Percentiles rank a stretch among this genome's conserved stretches.
These are phyloP conservation scores for Tanypteryx hageni DNA, from an alignment of 2,888 invertebrate species.

Conservation along the genomic window DNA sequence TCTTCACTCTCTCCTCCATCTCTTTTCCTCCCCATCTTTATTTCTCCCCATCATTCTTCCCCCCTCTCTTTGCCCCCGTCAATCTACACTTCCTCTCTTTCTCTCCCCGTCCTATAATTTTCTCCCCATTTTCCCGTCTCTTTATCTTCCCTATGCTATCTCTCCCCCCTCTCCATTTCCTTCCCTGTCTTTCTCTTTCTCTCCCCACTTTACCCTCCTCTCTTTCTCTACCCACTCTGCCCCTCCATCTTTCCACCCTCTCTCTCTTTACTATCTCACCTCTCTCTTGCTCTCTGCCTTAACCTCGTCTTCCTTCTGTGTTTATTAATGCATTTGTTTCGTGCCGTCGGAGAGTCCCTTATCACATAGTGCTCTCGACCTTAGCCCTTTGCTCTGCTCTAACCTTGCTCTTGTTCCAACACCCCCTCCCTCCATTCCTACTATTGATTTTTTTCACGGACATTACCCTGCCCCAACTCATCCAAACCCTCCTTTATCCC, in stretches of 20 bases:
- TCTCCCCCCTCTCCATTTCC: neutral
- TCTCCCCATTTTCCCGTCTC: neutral
- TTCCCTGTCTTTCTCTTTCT: neutral
- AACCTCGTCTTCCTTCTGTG: neutral
- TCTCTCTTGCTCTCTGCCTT: neutral
- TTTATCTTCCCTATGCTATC: neutral
- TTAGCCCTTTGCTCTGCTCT: neutral
- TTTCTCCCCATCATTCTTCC: neutral
- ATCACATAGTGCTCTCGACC: neutral
- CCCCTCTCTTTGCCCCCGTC: too few relatives aligned
- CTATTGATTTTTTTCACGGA: neutral
- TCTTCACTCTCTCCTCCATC: too few relatives aligned
- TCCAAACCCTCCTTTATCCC: too few relatives aligned
- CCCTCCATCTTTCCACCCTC: too few relatives aligned
- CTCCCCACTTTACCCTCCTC: too few relatives aligned
- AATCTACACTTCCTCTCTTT: neutral
- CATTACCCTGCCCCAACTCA: neutral
- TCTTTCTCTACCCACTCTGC: too few relatives aligned
- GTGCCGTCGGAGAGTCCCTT: neutral
- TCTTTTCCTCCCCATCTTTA: too few relatives aligned
- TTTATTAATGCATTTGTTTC: conserved; percentile 14
- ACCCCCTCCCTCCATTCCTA: neutral
- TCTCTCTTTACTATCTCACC: neutral
- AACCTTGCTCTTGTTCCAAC: neutral
- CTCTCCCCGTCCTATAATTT: too few relatives aligned